Evolutionary conservation across 2,113 vertebrate species (phyloP), one percentile per base, ranked within the genome.

Genomic region (Cryptomyrus ogoouensis): DNA sequence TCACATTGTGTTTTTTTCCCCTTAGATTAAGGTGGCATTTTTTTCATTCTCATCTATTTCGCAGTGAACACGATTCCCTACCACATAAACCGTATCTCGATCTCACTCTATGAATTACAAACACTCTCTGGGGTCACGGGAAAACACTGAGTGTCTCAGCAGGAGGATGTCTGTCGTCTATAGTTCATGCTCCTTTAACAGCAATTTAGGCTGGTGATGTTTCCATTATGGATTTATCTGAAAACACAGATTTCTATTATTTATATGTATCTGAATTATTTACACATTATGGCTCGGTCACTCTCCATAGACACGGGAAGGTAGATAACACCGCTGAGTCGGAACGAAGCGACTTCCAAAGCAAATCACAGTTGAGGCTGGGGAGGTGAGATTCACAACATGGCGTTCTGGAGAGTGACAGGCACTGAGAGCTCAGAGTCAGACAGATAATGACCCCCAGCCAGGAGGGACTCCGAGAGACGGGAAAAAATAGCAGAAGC

Each of bases 91-190:
- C 47, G 31, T 90, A 74, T 90, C 86, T 74, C 19, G 42, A 62
- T 80, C 74, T 90, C 46, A 42, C 80, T 84, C 89, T 24, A 5
- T 83, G 77, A 77, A 89, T 89, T 83, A 56, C 39, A 56, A 89
- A 89, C 77, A 83, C 74, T 17, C 46, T 89, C 70, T 89, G 47
- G 49, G 49, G 88, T 80, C 46, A 39, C 15, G 44, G 77, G 17
- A 58, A 84, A 49, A 58, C 31, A 89, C 47, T 15, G 77, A 66
- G 12, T 13, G 21, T 44, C 39, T 83, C 47, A 80, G 53, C 31
- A 58, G 53, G 10, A 66, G 8, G 27, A 7, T 19, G 39, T 42
- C 39, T 42, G 13, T 77, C 1, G 17, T 77, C 31, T 77, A 2
- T 39, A 17, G 27, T 42, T 77, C 70, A 39, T 39, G 31, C 35